Conservation (phyloP, 92 coral and sea anemone species). For the Palythoa grandis region DNA sequence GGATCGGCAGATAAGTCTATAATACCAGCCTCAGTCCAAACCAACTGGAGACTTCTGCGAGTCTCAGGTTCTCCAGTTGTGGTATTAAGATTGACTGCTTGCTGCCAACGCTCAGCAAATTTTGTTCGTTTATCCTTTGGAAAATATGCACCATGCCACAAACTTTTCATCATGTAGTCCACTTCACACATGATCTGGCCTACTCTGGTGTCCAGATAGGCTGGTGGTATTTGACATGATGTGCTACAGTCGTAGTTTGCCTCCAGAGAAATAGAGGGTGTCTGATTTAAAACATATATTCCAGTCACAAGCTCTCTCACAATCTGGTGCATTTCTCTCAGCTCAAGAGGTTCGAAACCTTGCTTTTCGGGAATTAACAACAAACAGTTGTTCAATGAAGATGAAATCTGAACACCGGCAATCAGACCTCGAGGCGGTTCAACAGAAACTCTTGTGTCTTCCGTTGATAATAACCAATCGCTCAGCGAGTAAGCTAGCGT, state of each 20-base stretch:
- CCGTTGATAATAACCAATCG: slow-evolving; percentile 95
- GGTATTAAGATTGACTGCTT: slow-evolving; percentile 91
- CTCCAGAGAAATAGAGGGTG: slow-evolving; percentile 91
- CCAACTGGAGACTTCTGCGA: slow-evolving; percentile 84
- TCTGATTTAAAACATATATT: slow-evolving; percentile 85
- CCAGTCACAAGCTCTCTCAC: slow-evolving; percentile 94
- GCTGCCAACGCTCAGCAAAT: slow-evolving; percentile 99
- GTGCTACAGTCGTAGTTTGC: slow-evolving; percentile 93
- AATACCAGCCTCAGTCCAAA: slow-evolving; percentile 99
- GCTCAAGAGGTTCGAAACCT: slow-evolving; percentile 79
- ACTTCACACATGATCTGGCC: slow-evolving; percentile 93
- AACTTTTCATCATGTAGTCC: slow-evolving; percentile 97
- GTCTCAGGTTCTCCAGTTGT: slow-evolving; percentile 97
- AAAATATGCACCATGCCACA: slow-evolving; percentile 99
- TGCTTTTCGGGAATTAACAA: slow-evolving; percentile 87
- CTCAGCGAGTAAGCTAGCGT: slow-evolving; percentile 84
- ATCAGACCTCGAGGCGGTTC: slow-evolving; percentile 95
- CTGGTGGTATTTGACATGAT: slow-evolving; percentile 94
- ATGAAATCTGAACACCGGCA: slow-evolving; percentile 84
- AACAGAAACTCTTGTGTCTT: slow-evolving; percentile 86
- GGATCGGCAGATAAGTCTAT: slow-evolving; percentile 91
- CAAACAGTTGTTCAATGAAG: slow-evolving; percentile 79
- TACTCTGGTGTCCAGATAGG: slow-evolving; percentile 92
- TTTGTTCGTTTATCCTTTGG: slow-evolving; percentile 95
- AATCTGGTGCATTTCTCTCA: slow-evolving; percentile 97